Evolutionary conservation across 2,797 vertebrate species (phyloP).

Genomic region (Rhinogobio ventralis): DNA sequence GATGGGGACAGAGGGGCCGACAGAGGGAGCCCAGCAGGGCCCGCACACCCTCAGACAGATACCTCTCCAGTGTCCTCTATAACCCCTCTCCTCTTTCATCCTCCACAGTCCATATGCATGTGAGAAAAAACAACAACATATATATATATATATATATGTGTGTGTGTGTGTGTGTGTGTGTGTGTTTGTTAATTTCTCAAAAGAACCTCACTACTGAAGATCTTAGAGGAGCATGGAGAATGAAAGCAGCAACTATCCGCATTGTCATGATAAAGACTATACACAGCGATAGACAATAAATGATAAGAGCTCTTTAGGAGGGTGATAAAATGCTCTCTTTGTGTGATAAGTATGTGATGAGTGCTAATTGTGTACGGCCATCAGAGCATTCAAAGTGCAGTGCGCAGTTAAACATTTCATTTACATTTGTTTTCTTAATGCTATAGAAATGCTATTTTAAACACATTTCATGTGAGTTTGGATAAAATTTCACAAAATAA

Average conservation of each 20-base stretch:
- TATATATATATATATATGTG: too few relatives aligned
- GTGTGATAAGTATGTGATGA: constrained; percentile 15
- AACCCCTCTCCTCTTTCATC: not conserved
- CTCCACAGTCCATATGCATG: not conserved
- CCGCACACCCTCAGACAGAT: constrained; percentile 21
- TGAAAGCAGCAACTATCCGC: not conserved
- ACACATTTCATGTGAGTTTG: not conserved
- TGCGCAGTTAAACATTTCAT: not conserved
- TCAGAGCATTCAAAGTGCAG: not conserved
- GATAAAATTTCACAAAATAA: not conserved
- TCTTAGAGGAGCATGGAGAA: not conserved
- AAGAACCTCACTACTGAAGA: not conserved
- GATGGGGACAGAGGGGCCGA: constrained; percentile 54
- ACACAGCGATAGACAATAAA: not conserved
- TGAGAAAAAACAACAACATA: not conserved
- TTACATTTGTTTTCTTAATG: not conserved
- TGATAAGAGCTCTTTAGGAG: constrained; percentile 27
- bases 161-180: too few relatives aligned
- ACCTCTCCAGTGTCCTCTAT: not conserved
- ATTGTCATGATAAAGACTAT: not conserved
- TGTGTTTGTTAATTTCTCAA: not conserved
- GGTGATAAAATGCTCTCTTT: constrained; percentile 27
- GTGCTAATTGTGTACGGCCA: not conserved
- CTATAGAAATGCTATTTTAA: not conserved
- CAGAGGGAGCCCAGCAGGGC: constrained; percentile 45